Percentiles rank a stretch among this genome's conserved stretches.
phyloP scores from a whole-genome alignment of 2,888 invertebrate species.

The Serrognathus titanus region DNA sequence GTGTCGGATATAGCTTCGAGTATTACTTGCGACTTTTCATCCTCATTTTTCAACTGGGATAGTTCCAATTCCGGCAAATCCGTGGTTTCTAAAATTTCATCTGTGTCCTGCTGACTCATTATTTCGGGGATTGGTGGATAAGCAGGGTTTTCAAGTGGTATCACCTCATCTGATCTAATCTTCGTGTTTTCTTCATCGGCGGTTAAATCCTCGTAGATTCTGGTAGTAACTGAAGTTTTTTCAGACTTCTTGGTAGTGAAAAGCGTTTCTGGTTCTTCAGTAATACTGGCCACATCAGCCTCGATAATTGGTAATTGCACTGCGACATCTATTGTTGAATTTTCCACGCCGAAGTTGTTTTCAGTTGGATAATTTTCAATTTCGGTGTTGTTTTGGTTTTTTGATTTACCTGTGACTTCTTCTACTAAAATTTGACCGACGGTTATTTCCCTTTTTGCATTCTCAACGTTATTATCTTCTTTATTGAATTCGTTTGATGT shows the following conservation, averaged over 20 bases:
- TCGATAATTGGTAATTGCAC: slow-evolving; percentile 15
- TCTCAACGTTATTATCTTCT: neutral
- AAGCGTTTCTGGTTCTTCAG: slow-evolving; percentile 10
- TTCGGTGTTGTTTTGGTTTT: slow-evolving; percentile 7
- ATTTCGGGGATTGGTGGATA: slow-evolving; percentile 55
- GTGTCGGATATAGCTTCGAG: slow-evolving; percentile 5
- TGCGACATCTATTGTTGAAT: slow-evolving; percentile 16
- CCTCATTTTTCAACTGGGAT: neutral
- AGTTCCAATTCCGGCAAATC: no score
- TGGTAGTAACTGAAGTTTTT: slow-evolving; percentile 7
- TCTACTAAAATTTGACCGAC: neutral
- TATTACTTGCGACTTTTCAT: neutral
- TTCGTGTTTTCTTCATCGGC: slow-evolving; percentile 8
- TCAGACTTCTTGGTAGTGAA: neutral
- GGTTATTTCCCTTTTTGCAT: neutral
- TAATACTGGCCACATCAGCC: slow-evolving; percentile 8
- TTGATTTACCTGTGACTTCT: neutral
- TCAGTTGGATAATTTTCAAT: slow-evolving; percentile 11
- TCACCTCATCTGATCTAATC: slow-evolving; percentile 12
- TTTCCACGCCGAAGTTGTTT: slow-evolving; percentile 6
- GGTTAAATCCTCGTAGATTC: neutral
- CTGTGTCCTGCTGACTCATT: slow-evolving; percentile 43
- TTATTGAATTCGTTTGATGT: neutral
- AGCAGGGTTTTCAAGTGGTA: slow-evolving; percentile 47
- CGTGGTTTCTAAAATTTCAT: neutral